These are phyloP conservation scores for Aplocera efformata DNA, from an alignment of 2,888 invertebrate genomes.

Conservation along the genomic window DNA sequence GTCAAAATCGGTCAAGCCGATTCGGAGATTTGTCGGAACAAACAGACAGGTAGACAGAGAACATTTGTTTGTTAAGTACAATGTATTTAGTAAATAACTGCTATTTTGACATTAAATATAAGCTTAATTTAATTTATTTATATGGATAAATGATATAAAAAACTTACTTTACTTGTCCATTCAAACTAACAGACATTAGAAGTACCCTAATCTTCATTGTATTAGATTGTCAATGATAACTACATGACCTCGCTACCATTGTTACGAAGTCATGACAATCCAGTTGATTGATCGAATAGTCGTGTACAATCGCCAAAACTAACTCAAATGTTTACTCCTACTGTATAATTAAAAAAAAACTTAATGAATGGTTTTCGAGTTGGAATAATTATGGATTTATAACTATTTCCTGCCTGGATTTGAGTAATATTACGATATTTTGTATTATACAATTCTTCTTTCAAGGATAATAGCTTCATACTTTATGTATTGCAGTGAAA, in stretches of 20 bases:
- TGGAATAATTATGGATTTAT: slow-evolving; percentile 6
- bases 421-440: not conserved
- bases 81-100: too few species aligned
- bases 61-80: too few species aligned
- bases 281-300: slow-evolving; percentile 17
- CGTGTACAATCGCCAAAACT: slow-evolving; percentile 12
- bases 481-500: too few species aligned
- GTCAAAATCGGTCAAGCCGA: too few species aligned
- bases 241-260: slow-evolving; percentile 12
- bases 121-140: too few species aligned
- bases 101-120: too few species aligned
- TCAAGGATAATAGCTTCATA: slow-evolving; percentile 1
- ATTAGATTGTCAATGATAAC: not conserved
- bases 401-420: slow-evolving; percentile 13
- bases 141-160: too few species aligned
- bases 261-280: slow-evolving; percentile 9
- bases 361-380: slow-evolving; percentile 13
- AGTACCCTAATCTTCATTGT: too few species aligned
- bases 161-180: too few species aligned
- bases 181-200: too few species aligned
- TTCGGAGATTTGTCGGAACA: too few species aligned
- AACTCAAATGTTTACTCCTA: slow-evolving; percentile 5
- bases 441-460: not conserved
- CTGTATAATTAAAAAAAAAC: slow-evolving; percentile 17
- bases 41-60: too few species aligned